Evolutionary conservation across 1,140 invertebrate genomes (phyloP), one percentile per base, ranked within the genome.

Genomic region (Anoplophora glabripennis): DNA sequence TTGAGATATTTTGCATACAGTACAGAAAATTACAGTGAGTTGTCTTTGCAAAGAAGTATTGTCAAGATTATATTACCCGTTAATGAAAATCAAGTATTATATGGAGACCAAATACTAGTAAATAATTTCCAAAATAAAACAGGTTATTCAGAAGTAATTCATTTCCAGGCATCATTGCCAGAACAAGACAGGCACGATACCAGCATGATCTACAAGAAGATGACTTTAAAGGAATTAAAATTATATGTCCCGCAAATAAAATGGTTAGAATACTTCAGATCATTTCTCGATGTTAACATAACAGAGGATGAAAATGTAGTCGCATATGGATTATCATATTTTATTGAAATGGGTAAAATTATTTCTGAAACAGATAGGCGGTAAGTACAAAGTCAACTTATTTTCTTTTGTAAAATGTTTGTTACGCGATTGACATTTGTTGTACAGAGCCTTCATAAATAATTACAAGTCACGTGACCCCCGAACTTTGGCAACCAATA

Each of bases 161-260:
- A n/a, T n/a, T n/a, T n/a, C 67, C 59, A 90, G 88, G 85, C 84
- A 1, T 88, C 89, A 0, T 73, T 87, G 40, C 84, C 89, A 1
- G 89, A 92, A 79, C 87, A 88, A 2, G 90, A 93, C 65, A 78
- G 90, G 1, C 90, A 92, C 63, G 91, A 93, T 65, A 91, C 89
- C 0, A 88, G 88, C 44, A 78, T 82, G 12, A 89, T 89, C 35
- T 92, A 93, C 69, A 78, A 80, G 4, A 90, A 91, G 74, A 72
- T 91, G 52, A 83, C 81, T 0, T 68, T 93, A 21, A 69, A 72
- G 10, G 78, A 89, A 66, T 71, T 93, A 40, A 83, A 89, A 69
- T 53, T 59, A 7, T 75, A 84, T 59, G 86, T 92, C 10, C 89
- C 89, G 1, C 81, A 90, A 76, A 78, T 94, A 40, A 83, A 90